phyloP scores from a whole-genome alignment of 2,113 vertebrate species.

The Phaethornis superciliosus region DNA sequence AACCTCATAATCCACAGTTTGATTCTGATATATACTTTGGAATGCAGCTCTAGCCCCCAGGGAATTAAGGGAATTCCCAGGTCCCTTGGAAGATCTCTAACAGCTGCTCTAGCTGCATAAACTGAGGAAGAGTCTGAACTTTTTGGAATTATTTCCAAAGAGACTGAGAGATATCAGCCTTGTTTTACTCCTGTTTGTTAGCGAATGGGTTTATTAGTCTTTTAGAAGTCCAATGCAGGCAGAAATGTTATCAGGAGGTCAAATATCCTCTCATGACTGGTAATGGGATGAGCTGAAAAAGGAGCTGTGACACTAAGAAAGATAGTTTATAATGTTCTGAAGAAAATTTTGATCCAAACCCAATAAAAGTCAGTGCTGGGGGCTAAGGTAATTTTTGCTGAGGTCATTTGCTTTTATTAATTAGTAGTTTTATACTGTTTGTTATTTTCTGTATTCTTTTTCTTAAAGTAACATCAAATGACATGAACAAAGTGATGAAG shows the following conservation, averaged over 20 bases:
- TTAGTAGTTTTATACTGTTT: background rate
- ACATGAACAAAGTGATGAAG: background rate
- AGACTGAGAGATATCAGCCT: background rate
- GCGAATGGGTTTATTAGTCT: background rate
- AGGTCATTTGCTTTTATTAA: background rate
- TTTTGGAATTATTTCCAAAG: background rate
- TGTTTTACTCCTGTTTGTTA: background rate
- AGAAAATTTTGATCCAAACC: background rate
- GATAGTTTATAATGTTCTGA: background rate
- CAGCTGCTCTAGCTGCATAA: background rate
- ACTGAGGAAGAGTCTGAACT: background rate
- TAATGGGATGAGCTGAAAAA: background rate
- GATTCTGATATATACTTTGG: background rate
- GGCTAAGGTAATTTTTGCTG: background rate
- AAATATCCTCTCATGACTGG: background rate
- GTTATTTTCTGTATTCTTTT: background rate
- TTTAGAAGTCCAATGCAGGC: background rate
- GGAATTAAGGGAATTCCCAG: background rate
- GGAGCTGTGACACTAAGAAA: background rate
- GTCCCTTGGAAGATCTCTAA: background rate
- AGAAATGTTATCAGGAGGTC: background rate
- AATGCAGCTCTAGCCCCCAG: background rate
- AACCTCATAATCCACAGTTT: background rate
- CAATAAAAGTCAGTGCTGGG: background rate
- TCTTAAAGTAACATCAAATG: background rate